phyloP scores from a whole-genome alignment of 2,797 vertebrate genomes.

The Dicrostonyx torquatus region DNA sequence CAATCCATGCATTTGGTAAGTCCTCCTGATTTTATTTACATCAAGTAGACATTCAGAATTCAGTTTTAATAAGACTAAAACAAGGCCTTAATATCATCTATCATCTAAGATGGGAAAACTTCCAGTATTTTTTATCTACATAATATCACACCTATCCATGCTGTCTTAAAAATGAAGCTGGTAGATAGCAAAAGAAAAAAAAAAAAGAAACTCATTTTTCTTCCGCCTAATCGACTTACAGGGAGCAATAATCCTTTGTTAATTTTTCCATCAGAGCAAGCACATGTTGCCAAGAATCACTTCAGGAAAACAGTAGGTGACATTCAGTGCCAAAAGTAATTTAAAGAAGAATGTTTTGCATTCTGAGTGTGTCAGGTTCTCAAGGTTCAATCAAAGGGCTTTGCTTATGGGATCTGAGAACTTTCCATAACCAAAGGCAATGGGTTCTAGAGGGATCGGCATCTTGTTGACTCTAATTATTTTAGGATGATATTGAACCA shows the following conservation, averaged over 20 bases:
- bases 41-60: not conserved
- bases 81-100: slow-evolving; percentile 39
- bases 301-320: slow-evolving; percentile 72
- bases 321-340: slow-evolving; percentile 52
- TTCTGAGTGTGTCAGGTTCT: slow-evolving; percentile 55
- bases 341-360: slow-evolving; percentile 47
- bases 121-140: slow-evolving; percentile 79
- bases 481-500: slow-evolving; percentile 16
- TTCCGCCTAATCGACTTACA: slow-evolving; percentile 80
- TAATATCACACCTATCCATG: slow-evolving; percentile 51
- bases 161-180: slow-evolving; percentile 77
- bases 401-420: not conserved
- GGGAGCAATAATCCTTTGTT: slow-evolving; percentile 83
- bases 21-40: slow-evolving; percentile 64
- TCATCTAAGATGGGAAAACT: slow-evolving; percentile 68
- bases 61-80: slow-evolving; percentile 56
- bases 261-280: slow-evolving; percentile 83
- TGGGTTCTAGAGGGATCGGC: not conserved
- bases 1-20: not conserved
- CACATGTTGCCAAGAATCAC: slow-evolving; percentile 82
- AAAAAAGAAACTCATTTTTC: slow-evolving; percentile 74
- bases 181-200: slow-evolving; percentile 75
- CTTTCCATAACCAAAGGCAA: not conserved
- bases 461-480: slow-evolving; percentile 9
- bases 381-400: slow-evolving; percentile 12